A percentile compares a stretch with the other conserved stretches of the same genome.
Conservation (phyloP, 2,888 invertebrate species). For the Lithophane semibrunnea region DNA sequence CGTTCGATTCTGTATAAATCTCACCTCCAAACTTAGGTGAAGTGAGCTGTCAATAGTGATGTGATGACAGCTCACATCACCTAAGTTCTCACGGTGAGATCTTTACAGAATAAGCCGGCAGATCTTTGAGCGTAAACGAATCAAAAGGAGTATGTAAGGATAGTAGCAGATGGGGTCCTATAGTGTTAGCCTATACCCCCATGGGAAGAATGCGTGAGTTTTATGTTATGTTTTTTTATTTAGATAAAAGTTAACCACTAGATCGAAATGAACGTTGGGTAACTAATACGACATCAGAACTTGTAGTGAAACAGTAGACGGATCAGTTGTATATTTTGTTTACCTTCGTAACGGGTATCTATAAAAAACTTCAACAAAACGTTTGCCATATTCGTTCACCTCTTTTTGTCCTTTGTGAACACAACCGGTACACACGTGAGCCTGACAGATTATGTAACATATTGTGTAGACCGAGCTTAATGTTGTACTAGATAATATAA, state of each 20-base stretch:
- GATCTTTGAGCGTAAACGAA: background rate
- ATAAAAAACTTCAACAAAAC: conserved; percentile 22
- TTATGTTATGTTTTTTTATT: background rate
- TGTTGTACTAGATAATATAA: background rate
- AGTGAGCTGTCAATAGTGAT: too few relatives aligned
- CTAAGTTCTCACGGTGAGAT: too few relatives aligned
- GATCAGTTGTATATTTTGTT: background rate
- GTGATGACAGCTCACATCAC: too few relatives aligned
- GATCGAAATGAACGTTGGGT: background rate
- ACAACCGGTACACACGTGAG: conserved; percentile 7
- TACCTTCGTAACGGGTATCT: background rate
- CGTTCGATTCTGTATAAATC: too few relatives aligned
- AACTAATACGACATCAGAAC: background rate
- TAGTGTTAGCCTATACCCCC: background rate
- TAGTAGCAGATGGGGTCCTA: background rate
- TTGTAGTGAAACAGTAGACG: background rate
- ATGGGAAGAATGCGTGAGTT: background rate
- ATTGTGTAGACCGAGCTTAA: conserved; percentile 1
- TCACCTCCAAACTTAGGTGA: too few relatives aligned
- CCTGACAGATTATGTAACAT: conserved; percentile 32
- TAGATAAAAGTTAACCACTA: background rate
- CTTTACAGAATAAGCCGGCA: too few relatives aligned
- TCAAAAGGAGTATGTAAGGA: background rate
- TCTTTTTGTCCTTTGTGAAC: conserved; percentile 14
- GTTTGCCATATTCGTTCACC: conserved; percentile 19